Evolutionary conservation across 2,113 vertebrate species (phyloP).

Genomic region (Aspidoscelis tigris): DNA sequence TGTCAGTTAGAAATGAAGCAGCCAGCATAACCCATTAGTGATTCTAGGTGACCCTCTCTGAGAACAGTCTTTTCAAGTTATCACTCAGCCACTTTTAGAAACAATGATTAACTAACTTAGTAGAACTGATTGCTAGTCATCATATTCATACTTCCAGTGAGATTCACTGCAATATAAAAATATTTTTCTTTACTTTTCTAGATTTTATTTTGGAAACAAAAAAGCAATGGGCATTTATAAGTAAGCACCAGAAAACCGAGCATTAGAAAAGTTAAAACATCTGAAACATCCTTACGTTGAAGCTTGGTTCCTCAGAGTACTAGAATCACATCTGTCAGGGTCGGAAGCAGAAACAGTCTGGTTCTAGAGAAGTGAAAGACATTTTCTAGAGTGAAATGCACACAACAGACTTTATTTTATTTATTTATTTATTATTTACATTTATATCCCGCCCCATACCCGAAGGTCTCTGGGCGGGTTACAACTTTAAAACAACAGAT

Average conservation of each 20-base stretch:
- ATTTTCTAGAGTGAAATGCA: neutral
- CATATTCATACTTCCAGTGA: neutral
- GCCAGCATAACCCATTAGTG: too few species aligned
- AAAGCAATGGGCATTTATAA: constrained; percentile 4
- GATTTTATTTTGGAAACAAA: constrained; percentile 7
- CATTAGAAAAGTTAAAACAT: neutral
- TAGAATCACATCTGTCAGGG: constrained; percentile 31
- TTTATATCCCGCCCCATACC: too few species aligned
- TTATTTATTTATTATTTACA: too few species aligned
- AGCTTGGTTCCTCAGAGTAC: neutral
- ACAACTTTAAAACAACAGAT: too few species aligned
- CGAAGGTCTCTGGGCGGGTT: too few species aligned
- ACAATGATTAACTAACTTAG: neutral
- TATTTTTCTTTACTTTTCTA: neutral
- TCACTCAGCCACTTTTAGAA: too few species aligned
- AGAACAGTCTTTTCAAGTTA: neutral
- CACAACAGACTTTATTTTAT: neutral
- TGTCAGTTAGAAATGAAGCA: too few species aligned
- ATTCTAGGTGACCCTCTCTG: neutral
- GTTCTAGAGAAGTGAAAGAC: constrained; percentile 65
- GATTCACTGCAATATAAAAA: neutral
- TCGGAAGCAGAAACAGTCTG: constrained; percentile 27
- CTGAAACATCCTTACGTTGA: constrained; percentile 67
- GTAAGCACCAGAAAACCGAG: too few species aligned
- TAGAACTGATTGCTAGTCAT: neutral